Evolutionary conservation across 1,140 invertebrate species (phyloP).

Genomic region (Ceratina australensis): DNA sequence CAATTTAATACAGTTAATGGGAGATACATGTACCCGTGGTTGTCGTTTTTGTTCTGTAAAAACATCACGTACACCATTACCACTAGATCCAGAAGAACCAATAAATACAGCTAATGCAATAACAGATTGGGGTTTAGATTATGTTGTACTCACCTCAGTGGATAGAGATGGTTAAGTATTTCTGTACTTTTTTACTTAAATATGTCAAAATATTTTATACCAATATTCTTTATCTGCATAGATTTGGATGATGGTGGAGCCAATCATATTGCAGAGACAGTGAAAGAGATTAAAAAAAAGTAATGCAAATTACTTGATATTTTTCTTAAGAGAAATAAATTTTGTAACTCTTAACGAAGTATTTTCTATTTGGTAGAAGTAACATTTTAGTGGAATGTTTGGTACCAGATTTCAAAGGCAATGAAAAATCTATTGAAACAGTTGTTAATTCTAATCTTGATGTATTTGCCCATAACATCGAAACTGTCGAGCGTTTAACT

Average conservation of each 20-base stretch:
- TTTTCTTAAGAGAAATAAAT: conserved; percentile 6
- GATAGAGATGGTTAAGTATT: conserved; percentile 91
- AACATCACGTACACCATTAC: conserved; percentile 94
- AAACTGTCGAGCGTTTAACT: conserved; percentile 94
- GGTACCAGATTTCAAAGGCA: conserved; percentile 96
- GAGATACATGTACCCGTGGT: conserved; percentile 94
- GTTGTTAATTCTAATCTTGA: conserved; percentile 93
- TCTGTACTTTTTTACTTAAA: conserved; percentile 18
- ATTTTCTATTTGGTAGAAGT: conserved; percentile 80
- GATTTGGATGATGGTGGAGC: conserved; percentile 95
- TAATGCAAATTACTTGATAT: conserved; percentile 67
- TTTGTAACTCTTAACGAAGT: neutral
- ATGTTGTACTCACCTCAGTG: conserved; percentile 98
- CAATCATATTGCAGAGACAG: conserved; percentile 94
- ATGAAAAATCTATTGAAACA: conserved; percentile 86
- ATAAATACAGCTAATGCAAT: conserved; percentile 96
- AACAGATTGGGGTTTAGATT: conserved; percentile 96
- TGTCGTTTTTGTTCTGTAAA: conserved; percentile 99
- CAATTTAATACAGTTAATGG: conserved; percentile 85
- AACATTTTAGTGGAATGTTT: conserved; percentile 97
- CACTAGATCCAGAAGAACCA: conserved; percentile 95
- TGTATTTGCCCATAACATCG: conserved; percentile 98
- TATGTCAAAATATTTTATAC: conserved; percentile 14
- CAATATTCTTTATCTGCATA: conserved; percentile 64
- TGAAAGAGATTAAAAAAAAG: conserved; percentile 87